A percentile compares a stretch with the other conserved stretches of the same genome.
phyloP scores from a whole-genome alignment of 2,888 invertebrate species.

The Nemurella pictetii region DNA sequence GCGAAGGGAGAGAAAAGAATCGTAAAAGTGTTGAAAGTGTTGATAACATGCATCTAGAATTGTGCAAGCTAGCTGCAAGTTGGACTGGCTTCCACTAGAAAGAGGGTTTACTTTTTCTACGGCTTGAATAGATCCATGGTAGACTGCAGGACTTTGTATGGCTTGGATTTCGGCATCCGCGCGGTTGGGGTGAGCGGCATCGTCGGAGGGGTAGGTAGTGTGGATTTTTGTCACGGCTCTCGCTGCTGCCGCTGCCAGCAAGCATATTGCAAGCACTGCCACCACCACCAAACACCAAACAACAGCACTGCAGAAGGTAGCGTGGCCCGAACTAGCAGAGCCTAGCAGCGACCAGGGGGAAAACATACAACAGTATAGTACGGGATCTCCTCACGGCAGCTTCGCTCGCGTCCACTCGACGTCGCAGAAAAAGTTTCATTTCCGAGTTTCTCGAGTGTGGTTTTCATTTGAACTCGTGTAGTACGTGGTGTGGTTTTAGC shows the following conservation, averaged over 20 bases:
- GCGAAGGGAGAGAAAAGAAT: no score
- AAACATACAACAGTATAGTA: not conserved
- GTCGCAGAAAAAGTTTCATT: not conserved
- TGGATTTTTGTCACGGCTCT: constrained; percentile 16
- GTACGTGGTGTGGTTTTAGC: not conserved
- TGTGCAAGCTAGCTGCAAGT: not conserved
- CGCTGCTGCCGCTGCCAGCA: constrained; percentile 1
- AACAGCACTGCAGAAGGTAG: not conserved
- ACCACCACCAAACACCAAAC: not conserved
- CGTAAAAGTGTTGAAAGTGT: no score
- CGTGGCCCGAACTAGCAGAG: not conserved
- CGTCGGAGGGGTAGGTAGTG: not conserved
- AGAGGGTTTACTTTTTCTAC: not conserved
- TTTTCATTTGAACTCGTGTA: not conserved
- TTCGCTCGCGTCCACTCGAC: not conserved
- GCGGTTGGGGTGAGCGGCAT: not conserved
- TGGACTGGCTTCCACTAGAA: not conserved
- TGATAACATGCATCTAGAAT: not conserved
- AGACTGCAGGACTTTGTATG: not conserved
- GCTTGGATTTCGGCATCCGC: constrained; percentile 15
- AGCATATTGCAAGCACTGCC: no score
- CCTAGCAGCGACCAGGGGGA: not conserved
- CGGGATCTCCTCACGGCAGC: not conserved
- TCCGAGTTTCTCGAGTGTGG: not conserved
- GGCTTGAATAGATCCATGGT: not conserved